Evolutionary conservation across 53 echinoderm and acorn worm genomes (phyloP).

Genomic region (Luidia sarsii): DNA sequence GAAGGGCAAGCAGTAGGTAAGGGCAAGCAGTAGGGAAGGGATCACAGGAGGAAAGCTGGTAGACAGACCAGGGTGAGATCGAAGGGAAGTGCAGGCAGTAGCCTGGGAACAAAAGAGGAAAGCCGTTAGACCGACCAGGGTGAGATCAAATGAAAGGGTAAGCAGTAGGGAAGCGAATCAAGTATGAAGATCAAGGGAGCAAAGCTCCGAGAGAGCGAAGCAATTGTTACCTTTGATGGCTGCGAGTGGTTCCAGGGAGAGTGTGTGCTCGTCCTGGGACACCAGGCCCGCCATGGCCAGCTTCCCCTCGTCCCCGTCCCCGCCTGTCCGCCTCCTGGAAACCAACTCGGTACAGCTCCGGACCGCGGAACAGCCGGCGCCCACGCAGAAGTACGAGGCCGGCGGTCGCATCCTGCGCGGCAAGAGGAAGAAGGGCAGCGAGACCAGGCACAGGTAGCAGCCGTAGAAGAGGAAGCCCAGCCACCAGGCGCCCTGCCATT

Average conservation of each 20-base stretch:
- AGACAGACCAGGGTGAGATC: too few species aligned
- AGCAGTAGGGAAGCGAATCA: too few species aligned
- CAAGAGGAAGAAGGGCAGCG: constrained; percentile 78
- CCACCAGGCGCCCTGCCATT: constrained; percentile 91
- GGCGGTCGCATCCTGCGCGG: constrained; percentile 53
- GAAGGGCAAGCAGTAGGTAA: too few species aligned
- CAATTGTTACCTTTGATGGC: not conserved
- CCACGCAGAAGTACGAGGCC: constrained; percentile 1
- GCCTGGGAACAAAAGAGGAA: too few species aligned
- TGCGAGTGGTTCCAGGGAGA: not conserved
- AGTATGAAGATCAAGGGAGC: too few species aligned
- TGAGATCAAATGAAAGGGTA: too few species aligned
- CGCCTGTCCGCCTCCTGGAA: not conserved
- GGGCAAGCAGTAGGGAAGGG: too few species aligned
- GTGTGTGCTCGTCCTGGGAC: not conserved
- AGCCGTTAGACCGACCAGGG: too few species aligned
- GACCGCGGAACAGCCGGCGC: constrained; percentile 4
- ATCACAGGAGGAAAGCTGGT: too few species aligned
- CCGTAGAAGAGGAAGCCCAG: constrained; percentile 82
- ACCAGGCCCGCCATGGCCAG: not conserved
- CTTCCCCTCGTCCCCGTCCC: not conserved
- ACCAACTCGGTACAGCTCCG: too few species aligned
- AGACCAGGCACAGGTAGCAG: constrained; percentile 29
- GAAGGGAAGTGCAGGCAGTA: too few species aligned
- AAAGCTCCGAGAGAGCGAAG: too few species aligned